Percentiles rank a stretch among this genome's conserved stretches.
These are phyloP conservation scores for Halcyon badia DNA, from an alignment of 2,797 vertebrate species.

Conservation along the genomic window DNA sequence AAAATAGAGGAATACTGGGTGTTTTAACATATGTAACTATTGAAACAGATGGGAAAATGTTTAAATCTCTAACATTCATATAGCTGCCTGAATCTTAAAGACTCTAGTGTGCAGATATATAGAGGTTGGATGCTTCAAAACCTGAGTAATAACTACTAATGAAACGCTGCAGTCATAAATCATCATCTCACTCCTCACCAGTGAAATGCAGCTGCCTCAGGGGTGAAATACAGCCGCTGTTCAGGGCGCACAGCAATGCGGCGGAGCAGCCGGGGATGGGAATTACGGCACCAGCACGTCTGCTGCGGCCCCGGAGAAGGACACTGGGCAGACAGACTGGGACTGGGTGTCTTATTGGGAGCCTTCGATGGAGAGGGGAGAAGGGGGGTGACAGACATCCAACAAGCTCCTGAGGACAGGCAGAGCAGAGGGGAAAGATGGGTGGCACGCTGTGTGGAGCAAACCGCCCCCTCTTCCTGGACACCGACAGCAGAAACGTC, in stretches of 20 bases:
- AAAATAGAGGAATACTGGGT: slow-evolving; percentile 44
- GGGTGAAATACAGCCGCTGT: slow-evolving; percentile 17
- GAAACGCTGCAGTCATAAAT: slow-evolving; percentile 51
- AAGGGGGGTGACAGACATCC: not conserved
- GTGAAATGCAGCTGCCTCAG: not conserved
- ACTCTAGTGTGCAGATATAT: not conserved
- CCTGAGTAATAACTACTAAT: slow-evolving; percentile 50
- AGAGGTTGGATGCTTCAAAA: not conserved
- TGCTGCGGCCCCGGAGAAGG: not conserved
- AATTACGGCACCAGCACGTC: not conserved
- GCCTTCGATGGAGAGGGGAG: not conserved
- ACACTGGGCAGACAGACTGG: not conserved
- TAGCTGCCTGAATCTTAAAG: slow-evolving; percentile 17
- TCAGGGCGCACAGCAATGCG: not conserved
- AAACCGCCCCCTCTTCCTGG: not conserved
- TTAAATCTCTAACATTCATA: slow-evolving; percentile 9
- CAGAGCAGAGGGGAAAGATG: not conserved
- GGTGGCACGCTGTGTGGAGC: fast-evolving
- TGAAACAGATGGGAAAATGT: slow-evolving; percentile 55
- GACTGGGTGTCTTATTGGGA: not conserved
- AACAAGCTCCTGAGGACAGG: not conserved
- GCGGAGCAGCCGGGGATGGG: not conserved
- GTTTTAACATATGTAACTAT: slow-evolving; percentile 47
- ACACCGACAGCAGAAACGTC: fast-evolving
- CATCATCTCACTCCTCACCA: slow-evolving; percentile 43